Conservation (phyloP, 2,113 vertebrate species). For the Casuarius casuarius region DNA sequence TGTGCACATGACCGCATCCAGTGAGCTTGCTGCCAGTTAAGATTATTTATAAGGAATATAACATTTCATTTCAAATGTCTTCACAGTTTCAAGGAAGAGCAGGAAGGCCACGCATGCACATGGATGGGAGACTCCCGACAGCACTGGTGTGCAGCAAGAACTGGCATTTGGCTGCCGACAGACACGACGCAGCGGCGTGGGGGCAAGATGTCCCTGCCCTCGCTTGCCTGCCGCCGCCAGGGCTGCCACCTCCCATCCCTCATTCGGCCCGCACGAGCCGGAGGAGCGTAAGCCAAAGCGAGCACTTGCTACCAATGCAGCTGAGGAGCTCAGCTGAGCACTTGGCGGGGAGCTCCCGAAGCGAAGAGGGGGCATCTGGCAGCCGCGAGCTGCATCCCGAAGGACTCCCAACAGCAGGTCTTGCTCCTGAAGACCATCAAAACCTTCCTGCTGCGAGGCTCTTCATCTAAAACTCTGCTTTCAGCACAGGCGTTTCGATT, state of each 20-base stretch:
- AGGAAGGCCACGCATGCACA: background rate
- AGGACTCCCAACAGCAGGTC: background rate
- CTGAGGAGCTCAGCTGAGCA: background rate
- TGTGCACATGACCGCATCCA: background rate
- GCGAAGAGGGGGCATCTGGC: no score
- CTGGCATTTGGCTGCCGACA: background rate
- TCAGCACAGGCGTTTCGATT: background rate
- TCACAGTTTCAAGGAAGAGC: background rate
- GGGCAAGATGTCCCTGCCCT: background rate
- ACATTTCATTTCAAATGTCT: conserved; percentile 10
- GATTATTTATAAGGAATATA: conserved; percentile 10
- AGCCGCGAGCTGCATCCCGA: no score
- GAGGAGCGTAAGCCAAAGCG: background rate
- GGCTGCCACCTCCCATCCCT: background rate
- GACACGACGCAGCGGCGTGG: fast-evolving
- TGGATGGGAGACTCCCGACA: background rate
- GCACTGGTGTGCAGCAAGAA: background rate
- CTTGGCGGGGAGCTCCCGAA: no score
- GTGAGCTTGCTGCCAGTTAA: conserved; percentile 17
- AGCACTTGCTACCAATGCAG: background rate
- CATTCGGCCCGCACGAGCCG: background rate
- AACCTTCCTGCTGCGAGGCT: background rate
- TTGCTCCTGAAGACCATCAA: background rate
- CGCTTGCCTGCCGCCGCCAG: background rate
- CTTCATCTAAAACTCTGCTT: background rate